Conservation (phyloP, 2,888 invertebrate species). For the Perdita meconis region DNA sequence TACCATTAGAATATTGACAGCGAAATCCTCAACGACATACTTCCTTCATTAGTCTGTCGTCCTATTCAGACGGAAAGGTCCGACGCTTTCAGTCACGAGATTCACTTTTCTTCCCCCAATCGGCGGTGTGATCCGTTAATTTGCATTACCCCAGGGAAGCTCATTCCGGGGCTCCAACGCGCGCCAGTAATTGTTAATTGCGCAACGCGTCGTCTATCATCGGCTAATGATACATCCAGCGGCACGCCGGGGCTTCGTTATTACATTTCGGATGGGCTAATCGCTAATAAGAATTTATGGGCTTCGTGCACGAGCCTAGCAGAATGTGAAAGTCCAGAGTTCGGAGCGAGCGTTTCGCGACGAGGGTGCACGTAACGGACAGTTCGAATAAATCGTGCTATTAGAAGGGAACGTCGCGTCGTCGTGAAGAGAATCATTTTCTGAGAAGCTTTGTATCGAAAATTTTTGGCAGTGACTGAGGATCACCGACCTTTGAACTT, state of each 20-base stretch:
- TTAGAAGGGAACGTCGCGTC: slow-evolving; percentile 5
- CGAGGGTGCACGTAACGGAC: slow-evolving; percentile 50
- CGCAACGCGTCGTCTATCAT: slow-evolving; percentile 69
- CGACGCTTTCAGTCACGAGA: slow-evolving; percentile 29
- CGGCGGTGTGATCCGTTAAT: slow-evolving; percentile 39
- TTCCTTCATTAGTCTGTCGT: not conserved
- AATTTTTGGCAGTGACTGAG: too few relatives aligned
- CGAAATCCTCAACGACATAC: not conserved
- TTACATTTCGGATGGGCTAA: slow-evolving; percentile 73
- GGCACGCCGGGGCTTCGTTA: slow-evolving; percentile 57
- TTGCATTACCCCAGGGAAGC: slow-evolving; percentile 39
- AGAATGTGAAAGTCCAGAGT: slow-evolving; percentile 73
- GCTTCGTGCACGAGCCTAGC: slow-evolving; percentile 62
- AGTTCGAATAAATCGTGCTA: slow-evolving; percentile 33
- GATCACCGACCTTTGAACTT: too few relatives aligned
- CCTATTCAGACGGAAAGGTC: not conserved
- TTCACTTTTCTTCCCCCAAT: slow-evolving; percentile 39
- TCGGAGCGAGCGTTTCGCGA: slow-evolving; percentile 32
- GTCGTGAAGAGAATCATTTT: not conserved
- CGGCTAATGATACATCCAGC: slow-evolving; percentile 68
- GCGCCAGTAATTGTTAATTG: slow-evolving; percentile 68
- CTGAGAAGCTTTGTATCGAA: too few relatives aligned
- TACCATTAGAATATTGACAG: not conserved
- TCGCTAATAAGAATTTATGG: slow-evolving; percentile 74
- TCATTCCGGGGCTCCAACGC: slow-evolving; percentile 4